Base-by-base conservation (phyloP, 1,140 invertebrate genomes). In the Antheraea pernyi region DNA sequence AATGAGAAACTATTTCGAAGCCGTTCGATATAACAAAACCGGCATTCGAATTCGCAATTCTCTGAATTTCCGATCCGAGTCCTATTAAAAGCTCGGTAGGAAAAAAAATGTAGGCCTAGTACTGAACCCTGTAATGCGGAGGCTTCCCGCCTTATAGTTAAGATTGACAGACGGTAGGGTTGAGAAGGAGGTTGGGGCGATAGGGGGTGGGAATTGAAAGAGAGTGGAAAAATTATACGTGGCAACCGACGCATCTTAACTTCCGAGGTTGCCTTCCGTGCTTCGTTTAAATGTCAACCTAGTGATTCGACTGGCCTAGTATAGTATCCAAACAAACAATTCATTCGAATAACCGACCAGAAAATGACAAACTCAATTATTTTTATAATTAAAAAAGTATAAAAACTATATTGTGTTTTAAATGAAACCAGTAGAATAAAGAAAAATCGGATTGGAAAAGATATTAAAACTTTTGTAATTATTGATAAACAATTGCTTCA, bases 161-260 rank as follows among this genome's bases (percentile, higher is more conserved):
- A 91, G 89, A 91, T 91, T 91, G 89, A 91, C 89, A 91, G 89
- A 89, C 89, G 85, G 79, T 84, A 85, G 86, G 88, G 86, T 88
- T 82, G 85, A 80, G 77, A 78, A 60, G 73, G 76, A 78, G 79
- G 81, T 80, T 78, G 81, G 77, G 81, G 80, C 69, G 77, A 83
- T 80, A 83, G 80, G 82, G 85, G 81, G 86, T 61, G 79, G 70
- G 85, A 82, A 86, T 88, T 88, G 87, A 88, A 87, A 88, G 85
- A 86, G 86, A 89, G 87, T 87, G 82, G 86, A 89, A 91, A 91
- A 91, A 91, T 90, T 91, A 90, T 90, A 91, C 88, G 89, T 88
- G 86, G 84, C 86, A 86, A 86, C 83, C 84, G 83, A 89, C 86
- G 88, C 85, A 89, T 91, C 88, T 90, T 90, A 90, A 85, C 88